Conservation (phyloP, 53 echinoderm and acorn worm species). For the Actinopyga echinites region DNA sequence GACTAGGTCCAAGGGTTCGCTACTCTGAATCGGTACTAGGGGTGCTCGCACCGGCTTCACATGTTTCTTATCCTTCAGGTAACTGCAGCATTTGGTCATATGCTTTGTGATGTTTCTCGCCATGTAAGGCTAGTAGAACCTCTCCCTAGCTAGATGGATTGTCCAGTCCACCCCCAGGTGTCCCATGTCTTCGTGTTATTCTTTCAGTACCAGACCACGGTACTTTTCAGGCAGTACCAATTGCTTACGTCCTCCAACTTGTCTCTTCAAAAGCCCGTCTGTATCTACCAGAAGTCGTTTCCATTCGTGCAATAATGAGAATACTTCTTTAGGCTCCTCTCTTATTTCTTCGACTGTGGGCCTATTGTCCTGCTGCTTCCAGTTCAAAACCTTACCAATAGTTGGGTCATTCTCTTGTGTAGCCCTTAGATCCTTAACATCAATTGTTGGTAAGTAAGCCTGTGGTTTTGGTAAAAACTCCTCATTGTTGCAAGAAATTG, state of each 20-base stretch:
- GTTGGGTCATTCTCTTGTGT: background rate
- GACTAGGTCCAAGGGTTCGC: background rate
- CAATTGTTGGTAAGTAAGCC: background rate
- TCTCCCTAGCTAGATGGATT: conserved; percentile 38
- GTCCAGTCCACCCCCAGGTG: conserved; percentile 57
- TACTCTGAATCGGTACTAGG: background rate
- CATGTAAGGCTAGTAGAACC: conserved; percentile 65
- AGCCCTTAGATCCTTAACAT: background rate
- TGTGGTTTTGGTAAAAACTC: background rate
- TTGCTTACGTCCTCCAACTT: background rate
- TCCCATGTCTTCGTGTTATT: conserved; percentile 44
- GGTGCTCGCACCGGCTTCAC: conserved; percentile 38
- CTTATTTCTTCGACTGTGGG: background rate
- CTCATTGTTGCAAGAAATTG: background rate
- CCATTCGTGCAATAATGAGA: conserved; percentile 39
- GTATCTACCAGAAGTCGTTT: conserved; percentile 13
- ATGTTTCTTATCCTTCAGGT: conserved; percentile 46
- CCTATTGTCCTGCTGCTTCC: background rate
- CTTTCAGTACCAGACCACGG: background rate
- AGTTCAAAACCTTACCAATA: background rate
- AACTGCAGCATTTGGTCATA: conserved; percentile 44
- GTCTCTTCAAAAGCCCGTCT: background rate
- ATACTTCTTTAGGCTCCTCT: background rate
- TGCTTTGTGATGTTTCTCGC: conserved; percentile 13
- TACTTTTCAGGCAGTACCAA: background rate